Evolutionary conservation across 2,113 vertebrate species (phyloP).

Genomic region (Rutilus rutilus): DNA sequence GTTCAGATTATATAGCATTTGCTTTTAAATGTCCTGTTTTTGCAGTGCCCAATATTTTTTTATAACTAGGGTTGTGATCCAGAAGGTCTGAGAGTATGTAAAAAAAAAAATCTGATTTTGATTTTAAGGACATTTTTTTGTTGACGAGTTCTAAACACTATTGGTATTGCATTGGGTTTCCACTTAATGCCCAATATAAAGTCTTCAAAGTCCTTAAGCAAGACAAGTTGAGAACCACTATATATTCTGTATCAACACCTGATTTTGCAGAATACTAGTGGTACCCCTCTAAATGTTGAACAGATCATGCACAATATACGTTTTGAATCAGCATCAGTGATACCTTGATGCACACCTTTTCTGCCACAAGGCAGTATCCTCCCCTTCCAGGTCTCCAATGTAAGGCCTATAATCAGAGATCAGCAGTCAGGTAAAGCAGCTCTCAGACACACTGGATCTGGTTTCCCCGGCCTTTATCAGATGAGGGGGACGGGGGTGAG

Average conservation of each 20-base stretch:
- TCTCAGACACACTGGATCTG: constrained; percentile 66
- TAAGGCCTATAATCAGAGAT: constrained; percentile 51
- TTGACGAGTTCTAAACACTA: too few relatives aligned
- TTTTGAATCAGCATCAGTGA: constrained; percentile 1
- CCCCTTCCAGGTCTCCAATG: constrained; percentile 17
- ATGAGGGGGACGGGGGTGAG: constrained; percentile 67
- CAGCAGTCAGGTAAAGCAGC: constrained; percentile 65
- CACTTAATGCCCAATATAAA: too few relatives aligned
- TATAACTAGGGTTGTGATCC: not conserved
- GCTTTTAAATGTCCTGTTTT: not conserved
- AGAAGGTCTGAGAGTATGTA: not conserved
- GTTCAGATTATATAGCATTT: constrained; percentile 5
- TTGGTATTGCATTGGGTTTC: too few relatives aligned
- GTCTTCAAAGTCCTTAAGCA: too few relatives aligned
- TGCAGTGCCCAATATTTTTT: not conserved
- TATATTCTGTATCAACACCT: not conserved
- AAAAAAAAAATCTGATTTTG: not conserved
- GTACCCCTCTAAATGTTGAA: not conserved
- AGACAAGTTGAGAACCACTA: not conserved
- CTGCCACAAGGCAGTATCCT: not conserved
- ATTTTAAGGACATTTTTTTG: too few relatives aligned
- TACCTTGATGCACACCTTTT: constrained; percentile 33
- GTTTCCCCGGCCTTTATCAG: constrained; percentile 74
- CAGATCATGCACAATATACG: not conserved
- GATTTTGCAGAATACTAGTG: not conserved